Base-by-base conservation (phyloP, 2,797 vertebrate species). In the Falco rusticolus region DNA sequence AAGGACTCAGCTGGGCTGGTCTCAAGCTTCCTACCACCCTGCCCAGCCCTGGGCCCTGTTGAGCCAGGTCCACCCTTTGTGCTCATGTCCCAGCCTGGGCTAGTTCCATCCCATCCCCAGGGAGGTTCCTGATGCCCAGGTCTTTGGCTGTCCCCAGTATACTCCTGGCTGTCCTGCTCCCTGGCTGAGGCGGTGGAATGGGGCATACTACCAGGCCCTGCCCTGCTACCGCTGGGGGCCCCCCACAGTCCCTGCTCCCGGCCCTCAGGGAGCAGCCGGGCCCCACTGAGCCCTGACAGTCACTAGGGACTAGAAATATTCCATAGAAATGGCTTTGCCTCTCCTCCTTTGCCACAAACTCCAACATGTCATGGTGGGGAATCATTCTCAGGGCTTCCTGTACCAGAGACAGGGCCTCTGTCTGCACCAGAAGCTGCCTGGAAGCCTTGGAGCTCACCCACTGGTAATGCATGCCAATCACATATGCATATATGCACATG, bases 91-190 rank as follows among this genome's bases (percentile, higher is more conserved):
- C 28, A 57, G 28, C 9, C 51, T 45, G 47, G 7, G 45, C 22
- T 28, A 25, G 16, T 9, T 22, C 19, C 1, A 3, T 16, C 39
- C 37, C n/a, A 29, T 29, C 16, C 13, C 11, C n/a, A 47, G 12
- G 33, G 39, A 65, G 16, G 7, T 65, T 20, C 13, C 45, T 2
- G 0, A 28, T 64, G 25, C 28, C 11, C n/a, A 71, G 37, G 29
- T 4, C 20, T 66, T 39, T 1, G 0, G 26, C 34, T 56, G 18
- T 6, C 33, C n/a, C 13, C 21, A 2, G 10, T 43, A 31, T 7
- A 16, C 6, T 7, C 15, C 18, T 18, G 21, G 7, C 37, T 54
- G 11, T 16, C 68, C 68, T 54, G 29, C 26, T 79, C 20, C 33
- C 29, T 54, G 50, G 15, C 34, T 70, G 64, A 43, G 18, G 20